These are phyloP conservation scores for Drosophila repleta DNA, from an alignment of 1,140 invertebrate genomes.

Conservation along the genomic window DNA sequence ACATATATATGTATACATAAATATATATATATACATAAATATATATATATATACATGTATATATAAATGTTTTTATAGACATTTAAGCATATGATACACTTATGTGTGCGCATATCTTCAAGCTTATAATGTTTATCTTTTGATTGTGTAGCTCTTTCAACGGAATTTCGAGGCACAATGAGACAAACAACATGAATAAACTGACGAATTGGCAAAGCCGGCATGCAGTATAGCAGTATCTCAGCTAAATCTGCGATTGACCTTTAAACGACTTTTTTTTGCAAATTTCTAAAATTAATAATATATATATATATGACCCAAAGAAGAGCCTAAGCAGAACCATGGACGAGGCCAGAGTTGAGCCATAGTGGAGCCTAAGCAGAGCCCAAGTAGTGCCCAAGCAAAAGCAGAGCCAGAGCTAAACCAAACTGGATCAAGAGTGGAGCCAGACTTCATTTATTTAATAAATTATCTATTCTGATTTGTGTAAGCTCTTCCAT, in stretches of 20 bases:
- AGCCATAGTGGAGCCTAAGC: no score
- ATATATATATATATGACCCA: no score
- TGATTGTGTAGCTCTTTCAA: slow-evolving; percentile 1
- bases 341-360: no score
- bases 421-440: no score
- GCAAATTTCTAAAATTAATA: background rate
- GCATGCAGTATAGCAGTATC: background rate
- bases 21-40: background rate
- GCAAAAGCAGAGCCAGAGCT: no score
- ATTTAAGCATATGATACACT: background rate
- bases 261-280: slow-evolving; percentile 4
- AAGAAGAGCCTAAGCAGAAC: no score
- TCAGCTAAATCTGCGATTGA: background rate
- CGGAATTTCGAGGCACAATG: background rate
- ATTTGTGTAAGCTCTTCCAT: background rate
- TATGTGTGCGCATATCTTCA: background rate
- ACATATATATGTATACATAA: background rate
- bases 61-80: background rate
- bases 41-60: background rate
- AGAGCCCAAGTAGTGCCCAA: no score
- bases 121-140: slow-evolving; percentile 15
- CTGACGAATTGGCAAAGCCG: slow-evolving; percentile 3
- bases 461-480: no score
- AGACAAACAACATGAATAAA: background rate
- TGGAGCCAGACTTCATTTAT: no score